Percentiles rank a stretch among this genome's conserved stretches.
Conservation (phyloP, 1,140 invertebrate species). For the Paracyclopina nana region DNA sequence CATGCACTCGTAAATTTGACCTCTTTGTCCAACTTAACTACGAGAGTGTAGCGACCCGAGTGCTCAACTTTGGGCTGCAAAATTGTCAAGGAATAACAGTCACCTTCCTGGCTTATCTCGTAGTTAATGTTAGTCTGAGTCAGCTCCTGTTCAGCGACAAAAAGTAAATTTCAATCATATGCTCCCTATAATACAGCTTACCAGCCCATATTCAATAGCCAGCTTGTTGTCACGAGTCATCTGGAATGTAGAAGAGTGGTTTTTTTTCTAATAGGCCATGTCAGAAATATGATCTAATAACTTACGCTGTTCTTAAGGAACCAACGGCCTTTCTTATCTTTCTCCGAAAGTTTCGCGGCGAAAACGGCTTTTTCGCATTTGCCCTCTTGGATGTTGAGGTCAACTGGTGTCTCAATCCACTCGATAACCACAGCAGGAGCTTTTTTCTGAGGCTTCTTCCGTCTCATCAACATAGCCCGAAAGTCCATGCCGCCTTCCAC, state of each 20-base stretch:
- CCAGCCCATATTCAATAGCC: background rate
- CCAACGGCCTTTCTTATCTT: conserved; percentile 15
- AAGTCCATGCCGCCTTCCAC: conserved; percentile 82
- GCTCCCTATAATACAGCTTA: too few species aligned
- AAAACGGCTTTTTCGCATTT: conserved; percentile 9
- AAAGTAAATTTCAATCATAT: too few species aligned
- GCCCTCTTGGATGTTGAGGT: conserved; percentile 12
- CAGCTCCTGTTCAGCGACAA: conserved; percentile 1
- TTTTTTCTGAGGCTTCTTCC: conserved; percentile 41
- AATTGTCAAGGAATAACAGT: conserved; percentile 72
- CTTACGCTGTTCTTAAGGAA: conserved; percentile 9
- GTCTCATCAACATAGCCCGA: conserved; percentile 87
- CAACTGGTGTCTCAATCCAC: conserved; percentile 15
- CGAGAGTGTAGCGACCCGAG: conserved; percentile 60
- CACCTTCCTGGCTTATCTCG: conserved; percentile 38
- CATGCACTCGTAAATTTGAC: background rate
- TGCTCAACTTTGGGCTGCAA: conserved; percentile 81
- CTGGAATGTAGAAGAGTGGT: conserved; percentile 8
- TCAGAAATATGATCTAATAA: background rate
- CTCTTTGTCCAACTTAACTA: conserved; percentile 1
- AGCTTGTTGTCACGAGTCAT: background rate
- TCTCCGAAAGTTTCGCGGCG: conserved; percentile 5
- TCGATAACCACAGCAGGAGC: background rate
- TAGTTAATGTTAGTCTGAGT: background rate
- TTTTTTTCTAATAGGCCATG: background rate